Evolutionary conservation across 2,113 vertebrate species (phyloP), one percentile per base, ranked within the genome.

Genomic region (Dipodomys merriami): DNA sequence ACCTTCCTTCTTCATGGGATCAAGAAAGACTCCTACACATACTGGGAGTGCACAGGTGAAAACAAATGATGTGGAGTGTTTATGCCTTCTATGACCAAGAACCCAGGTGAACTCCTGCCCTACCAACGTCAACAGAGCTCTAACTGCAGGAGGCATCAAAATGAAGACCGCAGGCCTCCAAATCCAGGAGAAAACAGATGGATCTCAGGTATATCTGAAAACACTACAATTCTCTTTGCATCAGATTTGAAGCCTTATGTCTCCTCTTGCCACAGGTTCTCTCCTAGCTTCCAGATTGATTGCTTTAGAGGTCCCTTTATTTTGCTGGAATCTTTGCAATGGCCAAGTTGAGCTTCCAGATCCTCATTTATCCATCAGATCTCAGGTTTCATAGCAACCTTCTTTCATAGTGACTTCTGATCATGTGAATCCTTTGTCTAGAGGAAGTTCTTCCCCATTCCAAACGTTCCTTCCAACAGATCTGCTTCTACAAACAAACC

Each of bases 391-490:
- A 71, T 6, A 60, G 22, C 20, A 88, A 29, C 44, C 68, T 90
- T 65, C 73, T 85, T 77, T n/a, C 62, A 39, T 23, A 83, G 49
- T 5, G 29, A 11, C 29, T 80, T 80, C n/a, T 39, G 49, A 78
- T 53, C 8, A 9, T 25, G 30, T 49, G 60, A 35, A 82, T 53
- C 9, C 49, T 12, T 68, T 30, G 74, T 72, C 33, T 53, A 35
- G n/a, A 92, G 25, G 49, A 77, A 68, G 35, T 44, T 20, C 22
- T 7, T 30, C 68, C 33, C 79, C 49, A 68, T 79, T 69, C 57
- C 71, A 86, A n/a, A 8, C 69, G 81, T 57, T 76, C 73, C 82
- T 35, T 83, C 81, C 72, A 60, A 30, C 33, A 92, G 46, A 85
- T 27, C 44, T 57, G 73, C 60, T 69, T 88, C n/a, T 53, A 33